Percentiles rank a stretch among this genome's conserved stretches.
These are phyloP conservation scores for Amphiprion ocellaris DNA, from an alignment of 2,113 vertebrate genomes.

Conservation along the genomic window DNA sequence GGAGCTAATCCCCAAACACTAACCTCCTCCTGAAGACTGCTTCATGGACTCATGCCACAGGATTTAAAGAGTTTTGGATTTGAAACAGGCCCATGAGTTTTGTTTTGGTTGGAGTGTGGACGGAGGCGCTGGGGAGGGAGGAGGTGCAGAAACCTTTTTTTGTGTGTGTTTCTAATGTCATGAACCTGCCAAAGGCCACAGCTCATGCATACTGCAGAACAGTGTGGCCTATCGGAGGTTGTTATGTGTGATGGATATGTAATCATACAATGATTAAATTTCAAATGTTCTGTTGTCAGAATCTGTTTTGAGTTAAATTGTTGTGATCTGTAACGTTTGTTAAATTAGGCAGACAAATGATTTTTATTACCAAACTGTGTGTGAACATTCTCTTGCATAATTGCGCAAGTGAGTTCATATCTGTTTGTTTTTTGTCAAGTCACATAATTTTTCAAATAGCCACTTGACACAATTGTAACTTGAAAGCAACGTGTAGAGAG, in stretches of 20 bases:
- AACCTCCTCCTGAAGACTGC: slow-evolving; percentile 38
- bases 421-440: slow-evolving; percentile 15
- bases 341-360: slow-evolving; percentile 14
- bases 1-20: slow-evolving; percentile 72
- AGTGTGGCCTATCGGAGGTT: not conserved
- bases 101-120: slow-evolving; percentile 39
- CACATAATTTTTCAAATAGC: slow-evolving; percentile 33
- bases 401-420: slow-evolving; percentile 11
- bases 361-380: slow-evolving; percentile 30
- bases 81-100: slow-evolving; percentile 66
- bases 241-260: slow-evolving; percentile 28
- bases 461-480: slow-evolving; percentile 17
- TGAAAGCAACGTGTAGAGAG: not conserved
- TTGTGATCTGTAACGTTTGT: slow-evolving; percentile 25
- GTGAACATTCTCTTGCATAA: slow-evolving; percentile 12
- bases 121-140: slow-evolving; percentile 10
- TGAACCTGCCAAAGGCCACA: slow-evolving; percentile 33
- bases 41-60: slow-evolving; percentile 74
- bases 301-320: not conserved
- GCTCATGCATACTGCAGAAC: slow-evolving; percentile 29
- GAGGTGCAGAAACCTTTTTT: slow-evolving; percentile 20
- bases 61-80: slow-evolving; percentile 74
- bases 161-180: slow-evolving; percentile 41
- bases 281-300: not conserved
- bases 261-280: slow-evolving; percentile 42